A percentile compares a stretch with the other conserved stretches of the same genome.
Conservation (phyloP, 1,140 invertebrate genomes). For the Hermetia illucens region DNA sequence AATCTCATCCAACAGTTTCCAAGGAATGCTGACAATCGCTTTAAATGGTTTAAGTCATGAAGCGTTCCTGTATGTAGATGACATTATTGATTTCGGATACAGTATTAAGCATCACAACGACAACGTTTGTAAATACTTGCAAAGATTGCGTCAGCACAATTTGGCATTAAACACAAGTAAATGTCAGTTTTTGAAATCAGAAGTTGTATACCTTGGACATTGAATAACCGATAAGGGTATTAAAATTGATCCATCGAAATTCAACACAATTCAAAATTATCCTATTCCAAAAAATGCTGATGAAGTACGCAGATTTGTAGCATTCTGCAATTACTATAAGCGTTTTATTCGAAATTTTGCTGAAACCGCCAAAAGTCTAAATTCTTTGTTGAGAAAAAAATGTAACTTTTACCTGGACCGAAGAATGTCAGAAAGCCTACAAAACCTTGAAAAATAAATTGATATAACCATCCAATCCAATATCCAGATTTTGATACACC, state of each 20-base stretch:
- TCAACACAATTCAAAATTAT: constrained; percentile 1
- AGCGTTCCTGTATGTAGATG: constrained; percentile 2
- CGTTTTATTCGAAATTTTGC: constrained; percentile 14
- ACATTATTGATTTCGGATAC: background rate
- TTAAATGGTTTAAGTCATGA: too few species aligned
- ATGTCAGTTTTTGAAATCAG: constrained; percentile 8
- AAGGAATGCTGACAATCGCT: too few species aligned
- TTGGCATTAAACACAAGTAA: constrained; percentile 8
- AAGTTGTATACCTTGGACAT: constrained; percentile 8
- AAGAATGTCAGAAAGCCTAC: too few species aligned
- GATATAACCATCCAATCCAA: too few species aligned
- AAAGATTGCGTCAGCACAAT: constrained; percentile 3
- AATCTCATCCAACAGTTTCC: too few species aligned
- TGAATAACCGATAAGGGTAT: constrained; percentile 6
- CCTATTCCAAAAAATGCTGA: constrained; percentile 6
- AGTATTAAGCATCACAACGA: constrained; percentile 3
- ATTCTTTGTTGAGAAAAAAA: constrained; percentile 13
- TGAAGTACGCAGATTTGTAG: constrained; percentile 12
- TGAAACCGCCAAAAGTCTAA: constrained; percentile 13
- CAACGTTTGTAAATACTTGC: constrained; percentile 5
- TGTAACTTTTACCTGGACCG: too few species aligned
- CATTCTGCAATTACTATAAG: constrained; percentile 12
- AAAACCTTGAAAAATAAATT: too few species aligned
- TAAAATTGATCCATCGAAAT: constrained; percentile 3
- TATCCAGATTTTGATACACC: too few species aligned